A percentile compares a stretch with the other conserved stretches of the same genome.
Evolutionary conservation across 2,113 vertebrate genomes (phyloP).

Genomic region (Phodopus roborovskii): DNA sequence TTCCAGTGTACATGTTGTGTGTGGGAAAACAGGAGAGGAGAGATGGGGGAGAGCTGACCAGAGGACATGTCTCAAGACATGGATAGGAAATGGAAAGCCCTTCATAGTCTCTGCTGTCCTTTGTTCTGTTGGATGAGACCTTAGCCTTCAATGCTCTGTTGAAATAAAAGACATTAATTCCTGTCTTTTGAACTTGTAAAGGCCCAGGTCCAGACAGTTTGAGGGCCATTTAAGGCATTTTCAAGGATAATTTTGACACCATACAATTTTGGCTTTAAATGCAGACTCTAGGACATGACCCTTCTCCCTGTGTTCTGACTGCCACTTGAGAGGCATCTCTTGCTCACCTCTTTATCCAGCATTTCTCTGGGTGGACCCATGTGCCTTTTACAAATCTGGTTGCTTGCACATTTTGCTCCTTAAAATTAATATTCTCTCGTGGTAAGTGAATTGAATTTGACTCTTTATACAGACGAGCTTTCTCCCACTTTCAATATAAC

Average conservation of each 20-base stretch:
- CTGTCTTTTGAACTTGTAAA: constrained; percentile 59
- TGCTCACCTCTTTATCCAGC: not conserved
- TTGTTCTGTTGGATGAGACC: constrained; percentile 55
- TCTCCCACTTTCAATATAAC: constrained; percentile 57
- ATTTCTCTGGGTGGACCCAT: not conserved
- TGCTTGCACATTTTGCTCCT: constrained; percentile 30
- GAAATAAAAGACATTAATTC: constrained; percentile 52
- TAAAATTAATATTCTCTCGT: constrained; percentile 61
- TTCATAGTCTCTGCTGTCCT: not conserved
- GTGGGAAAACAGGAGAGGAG: not conserved
- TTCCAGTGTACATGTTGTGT: not conserved
- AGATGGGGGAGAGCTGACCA: not conserved
- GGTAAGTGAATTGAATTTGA: constrained; percentile 60
- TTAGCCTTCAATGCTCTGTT: constrained; percentile 27
- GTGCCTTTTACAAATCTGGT: not conserved
- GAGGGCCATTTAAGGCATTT: constrained; percentile 37
- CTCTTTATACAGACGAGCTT: constrained; percentile 48
- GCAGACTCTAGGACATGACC: constrained; percentile 11
- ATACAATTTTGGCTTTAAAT: constrained; percentile 71
- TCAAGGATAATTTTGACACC: constrained; percentile 71
- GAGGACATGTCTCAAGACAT: not conserved
- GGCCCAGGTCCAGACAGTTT: constrained; percentile 29
- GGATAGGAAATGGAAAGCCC: not conserved
- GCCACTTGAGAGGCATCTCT: not conserved
- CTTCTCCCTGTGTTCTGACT: not conserved